Percentiles rank a stretch among this genome's conserved stretches.
Evolutionary conservation across 2,888 invertebrate species (phyloP).

Genomic region (Drosophila colorata): DNA sequence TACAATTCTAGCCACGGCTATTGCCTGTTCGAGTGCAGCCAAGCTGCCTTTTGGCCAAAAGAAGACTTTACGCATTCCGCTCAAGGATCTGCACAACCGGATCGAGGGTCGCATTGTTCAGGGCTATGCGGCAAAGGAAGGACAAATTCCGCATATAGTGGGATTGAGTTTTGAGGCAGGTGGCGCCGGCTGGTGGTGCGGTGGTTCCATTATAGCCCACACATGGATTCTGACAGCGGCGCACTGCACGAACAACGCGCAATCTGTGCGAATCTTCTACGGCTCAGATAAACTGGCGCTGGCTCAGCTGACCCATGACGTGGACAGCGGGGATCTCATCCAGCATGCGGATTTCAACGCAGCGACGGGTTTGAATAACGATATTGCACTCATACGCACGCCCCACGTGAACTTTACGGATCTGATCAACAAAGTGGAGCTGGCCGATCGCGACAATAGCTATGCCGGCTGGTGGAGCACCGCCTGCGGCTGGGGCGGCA

Average conservation of each 20-base stretch:
- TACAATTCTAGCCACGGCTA: background rate
- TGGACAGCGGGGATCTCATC: conserved; percentile 20
- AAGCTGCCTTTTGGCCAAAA: background rate
- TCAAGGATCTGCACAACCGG: background rate
- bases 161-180: conserved; percentile 23
- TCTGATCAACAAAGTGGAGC: conserved; percentile 21
- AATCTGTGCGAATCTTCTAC: conserved; percentile 34
- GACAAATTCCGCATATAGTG: conserved; percentile 59
- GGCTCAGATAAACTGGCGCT: conserved; percentile 24
- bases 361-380: conserved; percentile 19
- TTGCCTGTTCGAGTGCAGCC: background rate
- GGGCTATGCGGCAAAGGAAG: conserved; percentile 39
- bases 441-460: conserved; percentile 22
- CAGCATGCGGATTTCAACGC: conserved; percentile 22
- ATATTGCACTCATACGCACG: conserved; percentile 45
- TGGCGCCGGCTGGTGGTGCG: conserved; percentile 37
- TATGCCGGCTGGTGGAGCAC: background rate
- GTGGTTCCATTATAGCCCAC: conserved; percentile 60
- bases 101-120: conserved; percentile 51
- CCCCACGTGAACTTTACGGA: conserved; percentile 40
- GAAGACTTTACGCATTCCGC: background rate
- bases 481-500: conserved; percentile 67
- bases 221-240: conserved; percentile 63
- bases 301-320: conserved; percentile 16
- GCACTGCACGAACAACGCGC: conserved; percentile 49